Base-by-base conservation (phyloP, 1,140 invertebrate species). In the Elymnias hypermnestra region DNA sequence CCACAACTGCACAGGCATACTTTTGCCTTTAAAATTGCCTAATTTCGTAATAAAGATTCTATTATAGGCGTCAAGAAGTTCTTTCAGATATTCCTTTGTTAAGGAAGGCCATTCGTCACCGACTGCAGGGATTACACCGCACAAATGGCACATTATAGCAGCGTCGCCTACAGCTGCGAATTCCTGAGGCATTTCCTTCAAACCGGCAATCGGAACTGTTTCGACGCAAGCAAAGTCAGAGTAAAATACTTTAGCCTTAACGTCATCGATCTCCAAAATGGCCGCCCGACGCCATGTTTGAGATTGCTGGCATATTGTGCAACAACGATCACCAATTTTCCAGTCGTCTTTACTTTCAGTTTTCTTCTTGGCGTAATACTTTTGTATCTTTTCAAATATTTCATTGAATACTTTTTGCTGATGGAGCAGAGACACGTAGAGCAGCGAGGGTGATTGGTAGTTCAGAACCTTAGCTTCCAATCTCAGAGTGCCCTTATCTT, bases 1-100 rank as follows among this genome's bases (percentile, higher is more conserved):
- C 83, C 87, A 90, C 7, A 91, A 55, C 36, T 90, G 87, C 0
- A 90, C 83, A 0, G 87, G 85, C 59, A 91, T 81, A 40, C 76
- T 79, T 22, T 87, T 81, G 33, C 81, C 65, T 26, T 78, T 84
- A 13, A 83, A 72, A 15, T 77, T 63, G 0, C 79, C 86, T 45
- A 87, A 39, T 64, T 83, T 79, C 1, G 73, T 81, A 5, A 87
- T 78, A 41, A 79, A 85, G 17, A 82, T 55, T 26, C 78, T 66
- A 35, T 70, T 63, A 53, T 88, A 88, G 0, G 68, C 64, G 2
- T 75, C 58, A 5, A 89, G 71, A 0, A 90, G 63, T n/a, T 89
- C 87, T 5, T 70, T 72, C 1, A 91, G 63, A 40, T 71, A 87
- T 23, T 88, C 71, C 26, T 83, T 88, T 0, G 89, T 87, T 0